Conservation (phyloP, 1,140 invertebrate genomes). For the Achatina immaculata region DNA sequence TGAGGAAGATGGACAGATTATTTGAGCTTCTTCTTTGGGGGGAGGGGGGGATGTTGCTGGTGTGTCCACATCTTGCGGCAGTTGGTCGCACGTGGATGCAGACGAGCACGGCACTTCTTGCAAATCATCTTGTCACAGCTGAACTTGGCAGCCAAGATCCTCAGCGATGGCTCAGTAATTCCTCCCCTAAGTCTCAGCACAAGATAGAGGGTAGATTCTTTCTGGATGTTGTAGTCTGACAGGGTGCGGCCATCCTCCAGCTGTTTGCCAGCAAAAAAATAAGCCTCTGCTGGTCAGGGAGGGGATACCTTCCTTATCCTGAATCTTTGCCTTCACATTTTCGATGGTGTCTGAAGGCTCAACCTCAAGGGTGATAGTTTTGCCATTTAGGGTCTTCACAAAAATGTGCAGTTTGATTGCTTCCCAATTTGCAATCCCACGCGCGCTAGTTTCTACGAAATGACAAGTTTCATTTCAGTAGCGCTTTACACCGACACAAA, state of each 20-base stretch:
- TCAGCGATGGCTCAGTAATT: conserved; percentile 97
- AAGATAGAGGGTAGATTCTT: conserved; percentile 81
- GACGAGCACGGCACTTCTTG: conserved; percentile 98
- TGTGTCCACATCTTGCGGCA: conserved; percentile 99
- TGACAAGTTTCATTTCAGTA: no score
- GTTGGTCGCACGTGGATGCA: conserved; percentile 97
- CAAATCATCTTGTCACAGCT: conserved; percentile 99
- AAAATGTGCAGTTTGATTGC: conserved; percentile 87
- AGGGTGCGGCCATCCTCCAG: conserved; percentile 90
- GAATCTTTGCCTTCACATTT: conserved; percentile 43
- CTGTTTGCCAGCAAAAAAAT: conserved; percentile 84
- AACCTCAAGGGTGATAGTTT: conserved; percentile 79
- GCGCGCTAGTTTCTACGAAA: no score
- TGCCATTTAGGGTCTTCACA: conserved; percentile 91
- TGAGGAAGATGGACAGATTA: conserved; percentile 73
- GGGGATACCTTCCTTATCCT: conserved; percentile 70
- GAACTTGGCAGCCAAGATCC: conserved; percentile 97
- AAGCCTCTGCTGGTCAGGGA: conserved; percentile 69
- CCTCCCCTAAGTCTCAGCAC: conserved; percentile 80
- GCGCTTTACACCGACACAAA: no score
- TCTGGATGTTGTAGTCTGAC: conserved; percentile 80
- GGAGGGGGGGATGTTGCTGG: conserved; percentile 97
- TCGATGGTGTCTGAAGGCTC: neutral
- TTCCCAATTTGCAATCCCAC: neutral
- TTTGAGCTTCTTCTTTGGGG: conserved; percentile 99